Evolutionary conservation across 2,888 invertebrate genomes (phyloP).

Genomic region (Priocnemis perturbator): DNA sequence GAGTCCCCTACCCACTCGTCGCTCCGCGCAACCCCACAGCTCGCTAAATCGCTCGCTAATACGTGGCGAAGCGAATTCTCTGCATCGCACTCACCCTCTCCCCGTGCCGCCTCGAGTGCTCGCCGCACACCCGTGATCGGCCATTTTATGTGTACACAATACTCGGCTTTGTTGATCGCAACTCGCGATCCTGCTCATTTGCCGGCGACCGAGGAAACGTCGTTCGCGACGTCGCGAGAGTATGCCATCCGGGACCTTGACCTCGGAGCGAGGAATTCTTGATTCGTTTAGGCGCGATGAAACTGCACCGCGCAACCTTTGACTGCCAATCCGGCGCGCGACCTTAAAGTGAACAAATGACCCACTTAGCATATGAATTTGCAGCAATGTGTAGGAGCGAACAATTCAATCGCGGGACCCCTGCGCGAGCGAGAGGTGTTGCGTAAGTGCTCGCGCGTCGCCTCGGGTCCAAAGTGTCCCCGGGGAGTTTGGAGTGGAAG

Average conservation of each 20-base stretch:
- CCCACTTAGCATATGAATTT: constrained; percentile 32
- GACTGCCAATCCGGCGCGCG: constrained; percentile 21
- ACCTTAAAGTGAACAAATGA: constrained; percentile 35
- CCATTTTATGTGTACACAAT: too few relatives aligned
- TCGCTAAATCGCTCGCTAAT: constrained; percentile 56
- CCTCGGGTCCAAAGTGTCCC: too few relatives aligned
- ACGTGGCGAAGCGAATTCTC: constrained; percentile 33
- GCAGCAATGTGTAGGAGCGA: constrained; percentile 32
- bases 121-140: neutral
- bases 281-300: too few relatives aligned
- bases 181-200: too few relatives aligned
- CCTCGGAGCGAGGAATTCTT: too few relatives aligned
- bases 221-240: too few relatives aligned
- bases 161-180: too few relatives aligned
- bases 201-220: too few relatives aligned
- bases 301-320: constrained; percentile 7
- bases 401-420: constrained; percentile 23
- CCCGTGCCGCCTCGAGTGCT: neutral
- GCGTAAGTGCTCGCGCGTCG: too few relatives aligned
- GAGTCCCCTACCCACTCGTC: constrained; percentile 24
- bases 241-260: too few relatives aligned
- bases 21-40: constrained; percentile 20
- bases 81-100: constrained; percentile 9
- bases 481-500: too few relatives aligned
- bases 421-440: too few relatives aligned